Conservation (phyloP, 1,140 invertebrate species). For the Popillia japonica region DNA sequence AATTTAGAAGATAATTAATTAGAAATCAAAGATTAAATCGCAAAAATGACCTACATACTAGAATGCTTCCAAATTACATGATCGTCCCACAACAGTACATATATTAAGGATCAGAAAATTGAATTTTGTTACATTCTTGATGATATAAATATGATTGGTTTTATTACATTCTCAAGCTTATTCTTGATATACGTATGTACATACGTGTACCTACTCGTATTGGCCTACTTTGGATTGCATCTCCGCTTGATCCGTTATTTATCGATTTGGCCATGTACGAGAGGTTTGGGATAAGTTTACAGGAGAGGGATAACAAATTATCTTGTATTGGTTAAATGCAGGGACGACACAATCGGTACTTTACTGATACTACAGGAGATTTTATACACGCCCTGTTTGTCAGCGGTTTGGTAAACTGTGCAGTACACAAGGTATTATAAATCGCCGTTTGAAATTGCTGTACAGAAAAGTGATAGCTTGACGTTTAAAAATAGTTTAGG, state of each 20-base stretch:
- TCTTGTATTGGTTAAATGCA: conserved; percentile 16
- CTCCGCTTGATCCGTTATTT: not conserved
- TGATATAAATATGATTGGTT: too few species aligned
- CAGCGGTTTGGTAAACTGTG: conserved; percentile 23
- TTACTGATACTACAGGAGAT: not conserved
- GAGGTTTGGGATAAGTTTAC: not conserved
- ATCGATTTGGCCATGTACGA: conserved; percentile 6
- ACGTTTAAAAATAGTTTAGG: not conserved
- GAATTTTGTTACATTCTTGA: too few species aligned
- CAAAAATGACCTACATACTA: too few species aligned
- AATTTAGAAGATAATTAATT: too few species aligned
- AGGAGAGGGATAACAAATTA: conserved; percentile 23
- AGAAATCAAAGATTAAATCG: too few species aligned
- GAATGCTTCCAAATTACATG: too few species aligned
- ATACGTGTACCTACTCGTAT: not conserved
- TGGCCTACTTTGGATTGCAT: not conserved
- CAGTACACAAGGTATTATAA: conserved; percentile 10
- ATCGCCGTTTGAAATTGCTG: not conserved
- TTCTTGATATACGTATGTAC: too few species aligned
- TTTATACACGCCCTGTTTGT: conserved; percentile 1
- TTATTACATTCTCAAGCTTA: too few species aligned
- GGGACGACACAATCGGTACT: conserved; percentile 1
- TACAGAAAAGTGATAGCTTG: not conserved
- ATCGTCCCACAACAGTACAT: too few species aligned
- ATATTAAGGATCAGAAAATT: too few species aligned